Conservation (phyloP, 2,797 vertebrate genomes). For the Gallirallus australis region DNA sequence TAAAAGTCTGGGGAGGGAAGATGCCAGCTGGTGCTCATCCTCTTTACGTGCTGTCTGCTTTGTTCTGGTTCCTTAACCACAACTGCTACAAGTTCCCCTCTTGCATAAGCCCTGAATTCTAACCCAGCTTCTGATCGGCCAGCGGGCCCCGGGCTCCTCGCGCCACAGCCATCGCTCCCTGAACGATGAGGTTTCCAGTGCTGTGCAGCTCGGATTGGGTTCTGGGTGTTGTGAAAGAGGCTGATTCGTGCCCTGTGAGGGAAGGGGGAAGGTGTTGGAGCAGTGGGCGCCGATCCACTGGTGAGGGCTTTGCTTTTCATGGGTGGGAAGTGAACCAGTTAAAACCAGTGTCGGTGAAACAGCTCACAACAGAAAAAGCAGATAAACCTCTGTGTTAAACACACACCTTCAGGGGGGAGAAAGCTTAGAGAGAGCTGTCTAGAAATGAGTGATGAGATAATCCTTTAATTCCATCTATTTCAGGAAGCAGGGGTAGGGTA, state of each 20-base stretch:
- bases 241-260: background rate
- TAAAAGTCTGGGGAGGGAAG: background rate
- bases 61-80: background rate
- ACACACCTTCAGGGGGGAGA: background rate
- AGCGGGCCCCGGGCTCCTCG: background rate
- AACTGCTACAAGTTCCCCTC: background rate
- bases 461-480: constrained; percentile 78
- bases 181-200: background rate
- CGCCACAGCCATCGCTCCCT: background rate
- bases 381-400: background rate
- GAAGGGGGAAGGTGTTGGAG: background rate
- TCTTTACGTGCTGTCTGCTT: background rate
- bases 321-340: background rate
- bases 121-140: background rate
- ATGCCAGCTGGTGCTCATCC: background rate
- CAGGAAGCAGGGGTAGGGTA: constrained; percentile 66
- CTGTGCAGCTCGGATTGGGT: background rate
- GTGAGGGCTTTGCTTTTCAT: background rate
- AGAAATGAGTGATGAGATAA: constrained; percentile 55
- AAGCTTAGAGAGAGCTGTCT: constrained; percentile 29
- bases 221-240: background rate
- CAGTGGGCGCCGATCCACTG: background rate
- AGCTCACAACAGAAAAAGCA: background rate
- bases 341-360: background rate
- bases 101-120: background rate